phyloP scores from a whole-genome alignment of 2,888 invertebrate species.

The Apantesis nais region DNA sequence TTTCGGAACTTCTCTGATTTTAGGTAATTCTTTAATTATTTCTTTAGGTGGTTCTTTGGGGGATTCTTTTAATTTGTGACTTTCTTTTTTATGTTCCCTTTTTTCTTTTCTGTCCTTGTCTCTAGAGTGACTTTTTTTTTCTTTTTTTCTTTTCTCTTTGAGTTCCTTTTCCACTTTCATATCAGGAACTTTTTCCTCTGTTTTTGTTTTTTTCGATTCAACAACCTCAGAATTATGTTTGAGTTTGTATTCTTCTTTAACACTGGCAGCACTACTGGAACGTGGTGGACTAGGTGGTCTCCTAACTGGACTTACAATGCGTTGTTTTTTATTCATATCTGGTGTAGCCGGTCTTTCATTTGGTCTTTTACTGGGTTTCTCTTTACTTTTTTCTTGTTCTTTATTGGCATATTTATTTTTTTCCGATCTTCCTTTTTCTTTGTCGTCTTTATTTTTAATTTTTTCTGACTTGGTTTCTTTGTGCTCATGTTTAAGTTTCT shows the following conservation, averaged over 20 bases:
- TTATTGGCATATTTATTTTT: conserved; percentile 84
- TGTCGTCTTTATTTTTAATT: conserved; percentile 79
- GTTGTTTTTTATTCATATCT: conserved; percentile 71
- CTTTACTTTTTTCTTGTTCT: conserved; percentile 84
- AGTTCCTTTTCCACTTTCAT: conserved; percentile 82
- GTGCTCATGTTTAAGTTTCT: conserved; percentile 80
- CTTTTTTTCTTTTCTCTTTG: conserved; percentile 86
- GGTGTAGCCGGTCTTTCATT: conserved; percentile 76
- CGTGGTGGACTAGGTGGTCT: conserved; percentile 71
- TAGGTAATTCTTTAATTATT: conserved; percentile 66
- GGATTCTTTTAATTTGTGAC: conserved; percentile 77
- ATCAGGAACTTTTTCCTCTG: conserved; percentile 83
- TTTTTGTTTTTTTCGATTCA: conserved; percentile 72
- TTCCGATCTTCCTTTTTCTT: conserved; percentile 77
- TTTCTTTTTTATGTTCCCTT: conserved; percentile 86
- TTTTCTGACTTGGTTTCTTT: conserved; percentile 80
- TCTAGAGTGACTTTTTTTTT: conserved; percentile 87
- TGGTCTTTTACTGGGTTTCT: conserved; percentile 82
- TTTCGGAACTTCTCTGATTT: conserved; percentile 72
- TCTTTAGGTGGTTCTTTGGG: conserved; percentile 74
- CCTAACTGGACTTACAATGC: conserved; percentile 65
- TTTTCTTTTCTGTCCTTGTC: conserved; percentile 87
- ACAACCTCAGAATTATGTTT: conserved; percentile 66
- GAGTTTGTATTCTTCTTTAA: conserved; percentile 76
- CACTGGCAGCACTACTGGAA: conserved; percentile 75